A percentile compares a stretch with the other conserved stretches of the same genome.
Conservation (phyloP, 2,888 invertebrate genomes). For the Hemistola chrysoprasaria region DNA sequence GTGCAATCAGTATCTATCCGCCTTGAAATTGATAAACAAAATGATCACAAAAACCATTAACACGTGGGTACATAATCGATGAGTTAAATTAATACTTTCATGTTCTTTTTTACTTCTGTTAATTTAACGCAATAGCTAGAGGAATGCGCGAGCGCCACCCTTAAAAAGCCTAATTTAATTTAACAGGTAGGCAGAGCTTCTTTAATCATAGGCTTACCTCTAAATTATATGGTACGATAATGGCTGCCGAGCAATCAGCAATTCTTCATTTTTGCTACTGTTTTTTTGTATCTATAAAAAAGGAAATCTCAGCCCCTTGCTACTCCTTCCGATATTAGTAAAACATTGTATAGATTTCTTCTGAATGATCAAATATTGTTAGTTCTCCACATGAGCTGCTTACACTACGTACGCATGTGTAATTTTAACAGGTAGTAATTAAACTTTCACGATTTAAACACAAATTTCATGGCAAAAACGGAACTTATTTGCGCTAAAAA, state of each 20-base stretch:
- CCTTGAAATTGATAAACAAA: conserved; percentile 38
- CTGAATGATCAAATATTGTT: too few relatives aligned
- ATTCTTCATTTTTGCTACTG: conserved; percentile 79
- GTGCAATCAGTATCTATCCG: conserved; percentile 17
- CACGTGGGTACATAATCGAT: conserved; percentile 68
- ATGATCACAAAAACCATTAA: conserved; percentile 64
- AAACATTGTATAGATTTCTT: background rate
- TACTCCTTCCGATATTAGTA: conserved; percentile 43
- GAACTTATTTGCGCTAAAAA: too few relatives aligned
- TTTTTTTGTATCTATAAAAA: conserved; percentile 64
- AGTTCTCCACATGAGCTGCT: too few relatives aligned
- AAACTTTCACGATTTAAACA: too few relatives aligned
- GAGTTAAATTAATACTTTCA: conserved; percentile 69
- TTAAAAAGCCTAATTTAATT: conserved; percentile 81
- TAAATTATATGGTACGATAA: conserved; percentile 76
- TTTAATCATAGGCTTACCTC: conserved; percentile 77
- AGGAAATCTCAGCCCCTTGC: conserved; percentile 41
- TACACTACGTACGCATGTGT: too few relatives aligned
- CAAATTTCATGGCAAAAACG: too few relatives aligned
- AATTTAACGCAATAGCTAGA: conserved; percentile 51
- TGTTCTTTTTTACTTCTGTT: conserved; percentile 57
- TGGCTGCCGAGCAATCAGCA: conserved; percentile 77
- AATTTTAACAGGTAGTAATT: too few relatives aligned
- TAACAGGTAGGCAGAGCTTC: conserved; percentile 79
- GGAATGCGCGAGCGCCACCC: conserved; percentile 69